These are phyloP conservation scores for Magallana ariakensis DNA, from an alignment of 1,140 invertebrate genomes.

Conservation along the genomic window DNA sequence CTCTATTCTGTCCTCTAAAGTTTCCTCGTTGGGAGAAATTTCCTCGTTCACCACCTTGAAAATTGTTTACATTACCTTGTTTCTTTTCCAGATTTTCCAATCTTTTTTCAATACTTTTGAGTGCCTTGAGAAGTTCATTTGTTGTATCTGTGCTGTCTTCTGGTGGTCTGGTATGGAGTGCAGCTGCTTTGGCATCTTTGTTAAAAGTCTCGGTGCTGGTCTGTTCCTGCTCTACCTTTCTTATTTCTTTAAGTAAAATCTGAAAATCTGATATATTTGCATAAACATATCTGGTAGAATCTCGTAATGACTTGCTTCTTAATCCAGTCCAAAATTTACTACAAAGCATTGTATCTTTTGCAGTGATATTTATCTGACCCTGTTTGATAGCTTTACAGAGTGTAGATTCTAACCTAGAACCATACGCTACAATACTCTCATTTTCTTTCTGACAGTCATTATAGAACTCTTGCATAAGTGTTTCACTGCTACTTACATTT, in stretches of 20 bases:
- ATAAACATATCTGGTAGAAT: not conserved
- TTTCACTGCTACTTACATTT: constrained; percentile 28
- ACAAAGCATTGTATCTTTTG: not conserved
- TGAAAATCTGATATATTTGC: constrained; percentile 3
- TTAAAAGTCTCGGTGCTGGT: not conserved
- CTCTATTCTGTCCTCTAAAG: too few species aligned
- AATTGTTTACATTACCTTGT: too few species aligned
- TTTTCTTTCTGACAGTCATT: constrained; percentile 30
- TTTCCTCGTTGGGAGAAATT: too few species aligned
- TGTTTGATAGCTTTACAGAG: constrained; percentile 7
- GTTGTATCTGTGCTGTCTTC: not conserved
- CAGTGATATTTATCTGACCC: not conserved
- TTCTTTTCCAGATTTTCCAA: not conserved
- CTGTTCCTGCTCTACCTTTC: constrained; percentile 1
- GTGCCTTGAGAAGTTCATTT: not conserved
- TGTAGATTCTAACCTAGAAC: constrained; percentile 24
- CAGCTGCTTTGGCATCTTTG: not conserved
- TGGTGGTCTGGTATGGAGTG: not conserved
- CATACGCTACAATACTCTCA: constrained; percentile 19
- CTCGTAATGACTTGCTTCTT: not conserved
- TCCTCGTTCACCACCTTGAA: too few species aligned
- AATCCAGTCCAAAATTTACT: constrained; percentile 42
- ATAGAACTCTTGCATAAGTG: constrained; percentile 17
- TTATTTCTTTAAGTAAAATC: not conserved
- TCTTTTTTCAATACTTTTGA: not conserved